Conservation (phyloP, 2,888 invertebrate genomes). For the Pyralis farinalis region DNA sequence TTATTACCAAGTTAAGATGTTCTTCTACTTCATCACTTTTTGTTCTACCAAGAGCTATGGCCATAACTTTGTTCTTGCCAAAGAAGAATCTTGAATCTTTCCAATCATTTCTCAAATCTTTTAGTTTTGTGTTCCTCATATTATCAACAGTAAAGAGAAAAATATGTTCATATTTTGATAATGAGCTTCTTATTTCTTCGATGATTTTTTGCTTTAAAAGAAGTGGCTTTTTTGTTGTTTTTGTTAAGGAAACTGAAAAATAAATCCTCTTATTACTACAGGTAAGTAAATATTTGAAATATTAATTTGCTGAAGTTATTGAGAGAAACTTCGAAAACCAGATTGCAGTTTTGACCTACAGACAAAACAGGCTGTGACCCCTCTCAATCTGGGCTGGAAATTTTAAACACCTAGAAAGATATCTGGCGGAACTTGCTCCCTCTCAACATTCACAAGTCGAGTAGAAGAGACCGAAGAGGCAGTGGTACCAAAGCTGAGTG, state of each 20-base stretch:
- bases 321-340: no score
- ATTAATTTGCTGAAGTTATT: no score
- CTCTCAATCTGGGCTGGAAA: no score
- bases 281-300: no score
- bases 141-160: conserved; percentile 95
- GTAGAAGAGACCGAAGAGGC: no score
- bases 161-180: conserved; percentile 91
- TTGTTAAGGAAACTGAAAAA: conserved; percentile 94
- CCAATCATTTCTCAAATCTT: conserved; percentile 94
- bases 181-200: conserved; percentile 90
- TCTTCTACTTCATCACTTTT: conserved; percentile 91
- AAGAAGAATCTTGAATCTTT: conserved; percentile 96
- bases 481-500: no score
- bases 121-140: conserved; percentile 94
- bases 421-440: no score
- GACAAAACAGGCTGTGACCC: no score
- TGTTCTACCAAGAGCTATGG: conserved; percentile 92
- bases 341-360: no score
- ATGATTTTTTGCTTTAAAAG: conserved; percentile 93
- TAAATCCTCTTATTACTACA: no score
- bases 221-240: conserved; percentile 95
- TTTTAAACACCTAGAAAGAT: no score
- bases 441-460: no score
- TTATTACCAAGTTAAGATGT: conserved; percentile 85
- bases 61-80: conserved; percentile 98